Evolutionary conservation across 2,797 vertebrate species (phyloP).

Genomic region (Ambastaia sidthimunki): DNA sequence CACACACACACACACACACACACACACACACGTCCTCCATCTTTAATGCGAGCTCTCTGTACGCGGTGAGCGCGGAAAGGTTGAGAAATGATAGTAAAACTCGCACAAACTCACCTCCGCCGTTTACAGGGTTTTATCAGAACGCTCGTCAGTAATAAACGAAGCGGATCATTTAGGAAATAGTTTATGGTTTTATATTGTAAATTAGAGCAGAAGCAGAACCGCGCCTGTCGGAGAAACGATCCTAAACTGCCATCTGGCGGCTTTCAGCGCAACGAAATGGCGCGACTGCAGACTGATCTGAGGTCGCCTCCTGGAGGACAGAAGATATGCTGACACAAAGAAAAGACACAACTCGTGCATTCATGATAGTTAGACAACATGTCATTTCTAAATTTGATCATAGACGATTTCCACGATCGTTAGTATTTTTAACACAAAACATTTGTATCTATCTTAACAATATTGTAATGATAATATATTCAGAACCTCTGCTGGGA

Average conservation of each 20-base stretch:
- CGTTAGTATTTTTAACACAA: too few relatives aligned
- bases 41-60: slow-evolving; percentile 82
- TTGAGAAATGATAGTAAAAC: slow-evolving; percentile 52
- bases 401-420: not conserved
- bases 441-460: too few relatives aligned
- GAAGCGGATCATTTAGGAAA: slow-evolving; percentile 45
- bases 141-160: slow-evolving; percentile 38
- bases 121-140: slow-evolving; percentile 31
- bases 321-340: slow-evolving; percentile 60
- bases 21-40: slow-evolving; percentile 83
- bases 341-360: slow-evolving; percentile 21
- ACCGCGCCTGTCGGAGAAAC: slow-evolving; percentile 96
- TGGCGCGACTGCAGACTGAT: slow-evolving; percentile 91
- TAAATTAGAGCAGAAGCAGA: slow-evolving; percentile 87
- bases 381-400: too few relatives aligned
- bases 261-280: slow-evolving; percentile 96
- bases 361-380: too few relatives aligned
- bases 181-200: slow-evolving; percentile 72
- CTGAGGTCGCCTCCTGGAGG: slow-evolving; percentile 93
- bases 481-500: too few relatives aligned
- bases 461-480: too few relatives aligned
- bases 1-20: slow-evolving; percentile 70
- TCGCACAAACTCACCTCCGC: slow-evolving; percentile 59
- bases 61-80: slow-evolving; percentile 61
- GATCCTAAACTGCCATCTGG: slow-evolving; percentile 99